phyloP scores from a whole-genome alignment of 2,888 invertebrate species.

The Drosophila stalkeri region DNA sequence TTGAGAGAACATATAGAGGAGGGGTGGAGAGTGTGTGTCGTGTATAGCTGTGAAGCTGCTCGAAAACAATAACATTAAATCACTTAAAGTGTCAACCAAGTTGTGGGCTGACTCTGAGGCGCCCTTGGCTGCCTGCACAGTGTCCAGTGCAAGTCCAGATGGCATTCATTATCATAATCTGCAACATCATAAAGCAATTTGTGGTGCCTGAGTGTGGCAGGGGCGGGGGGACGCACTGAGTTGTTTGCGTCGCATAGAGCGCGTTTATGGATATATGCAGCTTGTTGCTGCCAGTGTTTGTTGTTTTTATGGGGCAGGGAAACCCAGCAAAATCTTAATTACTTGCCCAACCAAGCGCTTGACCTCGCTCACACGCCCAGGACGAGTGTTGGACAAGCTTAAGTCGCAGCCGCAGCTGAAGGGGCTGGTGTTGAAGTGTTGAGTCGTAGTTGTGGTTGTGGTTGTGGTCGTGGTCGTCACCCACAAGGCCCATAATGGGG shows the following conservation, averaged over 20 bases:
- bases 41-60: slow-evolving; percentile 27
- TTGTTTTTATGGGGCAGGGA: slow-evolving; percentile 27
- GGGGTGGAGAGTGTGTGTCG: not conserved
- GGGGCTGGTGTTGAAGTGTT: slow-evolving; percentile 32
- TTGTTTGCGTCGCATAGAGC: slow-evolving; percentile 74
- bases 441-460: slow-evolving; percentile 44
- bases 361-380: slow-evolving; percentile 76
- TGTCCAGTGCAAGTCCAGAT: slow-evolving; percentile 79
- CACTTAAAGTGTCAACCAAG: slow-evolving; percentile 83
- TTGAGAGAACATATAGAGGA: not conserved
- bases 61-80: slow-evolving; percentile 83
- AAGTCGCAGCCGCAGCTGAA: slow-evolving; percentile 10
- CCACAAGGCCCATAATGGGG: slow-evolving; percentile 75
- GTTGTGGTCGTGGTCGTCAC: slow-evolving; percentile 55
- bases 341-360: slow-evolving; percentile 75
- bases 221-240: slow-evolving; percentile 42
- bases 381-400: slow-evolving; percentile 51
- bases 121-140: slow-evolving; percentile 55
- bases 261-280: slow-evolving; percentile 65
- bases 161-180: slow-evolving; percentile 83
- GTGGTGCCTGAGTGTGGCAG: slow-evolving; percentile 18
- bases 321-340: slow-evolving; percentile 74
- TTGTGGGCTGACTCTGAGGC: slow-evolving; percentile 39
- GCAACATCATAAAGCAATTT: slow-evolving; percentile 82
- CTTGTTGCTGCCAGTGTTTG: slow-evolving; percentile 28